A percentile compares a stretch with the other conserved stretches of the same genome.
phyloP scores from a whole-genome alignment of 30 jellyfish, hydroid and myxozoan species.

The Turritopsis dohrnii region DNA sequence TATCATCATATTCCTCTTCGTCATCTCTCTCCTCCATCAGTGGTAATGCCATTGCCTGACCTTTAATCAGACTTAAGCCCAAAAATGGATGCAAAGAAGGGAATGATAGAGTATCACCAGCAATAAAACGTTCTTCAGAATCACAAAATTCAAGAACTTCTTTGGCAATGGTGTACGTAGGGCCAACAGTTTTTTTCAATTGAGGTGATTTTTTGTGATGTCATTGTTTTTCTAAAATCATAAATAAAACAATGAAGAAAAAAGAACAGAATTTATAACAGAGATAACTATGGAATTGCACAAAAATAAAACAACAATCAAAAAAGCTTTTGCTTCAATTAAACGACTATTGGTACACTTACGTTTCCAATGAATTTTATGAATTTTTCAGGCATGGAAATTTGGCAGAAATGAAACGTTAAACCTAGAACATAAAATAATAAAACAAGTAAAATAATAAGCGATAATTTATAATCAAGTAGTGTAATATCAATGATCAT shows the following conservation, averaged over 20 bases:
- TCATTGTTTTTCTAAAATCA: background rate
- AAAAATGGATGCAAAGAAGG: background rate
- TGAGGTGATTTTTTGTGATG: background rate
- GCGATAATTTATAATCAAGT: too few relatives aligned
- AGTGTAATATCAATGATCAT: too few relatives aligned
- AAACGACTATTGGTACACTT: too few relatives aligned
- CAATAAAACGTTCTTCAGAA: background rate
- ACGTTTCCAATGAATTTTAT: too few relatives aligned
- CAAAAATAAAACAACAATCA: too few relatives aligned
- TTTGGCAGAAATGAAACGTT: too few relatives aligned
- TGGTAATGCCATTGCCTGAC: background rate
- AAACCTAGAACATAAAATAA: too few relatives aligned
- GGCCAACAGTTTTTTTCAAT: background rate
- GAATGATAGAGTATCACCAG: background rate
- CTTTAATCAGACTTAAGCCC: background rate
- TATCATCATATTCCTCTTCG: background rate
- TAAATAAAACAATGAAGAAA: background rate
- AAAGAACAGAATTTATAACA: background rate
- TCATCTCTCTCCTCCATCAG: background rate
- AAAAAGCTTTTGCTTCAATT: too few relatives aligned
- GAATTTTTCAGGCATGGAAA: too few relatives aligned
- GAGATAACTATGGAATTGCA: background rate
- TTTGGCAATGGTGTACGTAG: background rate
- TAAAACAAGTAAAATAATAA: too few relatives aligned
- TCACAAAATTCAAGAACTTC: background rate